Base-by-base conservation (phyloP, 2,888 invertebrate genomes). In the Philereme transversata region DNA sequence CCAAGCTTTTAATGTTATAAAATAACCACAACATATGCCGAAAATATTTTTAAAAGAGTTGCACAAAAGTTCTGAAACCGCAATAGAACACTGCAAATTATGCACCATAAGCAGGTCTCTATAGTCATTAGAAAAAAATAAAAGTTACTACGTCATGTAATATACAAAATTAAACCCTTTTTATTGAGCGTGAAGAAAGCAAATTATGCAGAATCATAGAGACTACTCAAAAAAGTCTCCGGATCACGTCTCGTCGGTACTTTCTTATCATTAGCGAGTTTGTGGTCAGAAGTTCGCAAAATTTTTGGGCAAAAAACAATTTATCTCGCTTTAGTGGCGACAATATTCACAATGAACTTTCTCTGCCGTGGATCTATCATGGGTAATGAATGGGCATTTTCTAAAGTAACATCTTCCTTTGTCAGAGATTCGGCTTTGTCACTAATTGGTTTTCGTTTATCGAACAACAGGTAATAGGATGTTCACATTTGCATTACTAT, bases 211-310 rank as follows among this genome's bases (percentile, higher is more conserved):
- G 71, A 75, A 66, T 75, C 68, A 52, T 70, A 76, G 68, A 74
- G 22, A 41, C 38, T 74, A 71, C 63, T 68, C 68, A 67, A 82
- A 83, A 82, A 79, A 72, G 65, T 73, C 65, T 75, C 71, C 71
- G 77, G 81, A 77, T 79, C 76, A 46, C 61, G 41, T 35, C 38
- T 34, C 47, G 9, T 2, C 59, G 40, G 44, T 77, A 84, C 86
- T 88, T 88, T 88, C 82, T 82, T 86, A 79, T 87, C 88, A 88
- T 90, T 88, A 90, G 81, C 72, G 72, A 76, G 72, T 76, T 78
- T 84, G 86, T 82, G 87, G 87, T 86, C 75, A 73, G 73, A 73
- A 65, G 71, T 73, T 77, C 72, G 79, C 78, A 75, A 81, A 80
- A 79, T 75, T 83, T 80, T 82, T 77, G 74, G 75, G 76, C 74